These are phyloP conservation scores for human DNA, from an alignment of 2,113 vertebrate genomes.

Conservation along the genomic window DNA sequence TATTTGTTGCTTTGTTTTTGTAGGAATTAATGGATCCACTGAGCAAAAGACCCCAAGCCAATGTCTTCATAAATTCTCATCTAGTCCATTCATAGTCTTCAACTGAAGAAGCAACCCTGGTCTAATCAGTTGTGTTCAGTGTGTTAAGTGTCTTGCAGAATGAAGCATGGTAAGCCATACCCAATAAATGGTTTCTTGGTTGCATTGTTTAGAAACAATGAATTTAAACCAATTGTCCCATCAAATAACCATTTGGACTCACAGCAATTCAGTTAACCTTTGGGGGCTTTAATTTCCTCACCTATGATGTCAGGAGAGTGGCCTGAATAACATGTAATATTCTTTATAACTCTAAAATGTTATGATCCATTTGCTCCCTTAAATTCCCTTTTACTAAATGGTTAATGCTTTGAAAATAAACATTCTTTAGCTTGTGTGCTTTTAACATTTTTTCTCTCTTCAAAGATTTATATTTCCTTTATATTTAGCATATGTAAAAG, in stretches of 20 bases:
- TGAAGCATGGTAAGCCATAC: neutral
- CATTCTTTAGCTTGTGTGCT: neutral
- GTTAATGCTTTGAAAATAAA: conserved; percentile 40
- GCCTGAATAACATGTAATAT: conserved; percentile 24
- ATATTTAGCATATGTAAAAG: neutral
- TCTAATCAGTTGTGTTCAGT: neutral
- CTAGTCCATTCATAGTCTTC: neutral
- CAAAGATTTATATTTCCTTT: conserved; percentile 10
- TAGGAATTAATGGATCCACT: neutral
- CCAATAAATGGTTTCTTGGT: neutral
- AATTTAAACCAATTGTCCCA: conserved; percentile 62
- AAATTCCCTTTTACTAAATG: conserved; percentile 21
- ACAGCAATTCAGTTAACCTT: conserved; percentile 66
- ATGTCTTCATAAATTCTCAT: neutral
- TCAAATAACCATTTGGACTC: conserved; percentile 65
- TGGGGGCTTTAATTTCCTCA: conserved; percentile 63
- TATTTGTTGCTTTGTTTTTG: neutral
- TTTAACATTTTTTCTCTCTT: neutral
- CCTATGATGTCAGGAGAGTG: conserved; percentile 53
- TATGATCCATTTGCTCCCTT: conserved; percentile 13
- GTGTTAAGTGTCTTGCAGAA: neutral
- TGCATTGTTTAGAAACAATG: neutral
- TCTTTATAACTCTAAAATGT: conserved; percentile 48
- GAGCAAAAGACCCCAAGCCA: neutral
- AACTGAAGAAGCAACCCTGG: neutral